Evolutionary conservation across 2,113 vertebrate genomes (phyloP), one percentile per base, ranked within the genome.

Genomic region (Cairina moschata): DNA sequence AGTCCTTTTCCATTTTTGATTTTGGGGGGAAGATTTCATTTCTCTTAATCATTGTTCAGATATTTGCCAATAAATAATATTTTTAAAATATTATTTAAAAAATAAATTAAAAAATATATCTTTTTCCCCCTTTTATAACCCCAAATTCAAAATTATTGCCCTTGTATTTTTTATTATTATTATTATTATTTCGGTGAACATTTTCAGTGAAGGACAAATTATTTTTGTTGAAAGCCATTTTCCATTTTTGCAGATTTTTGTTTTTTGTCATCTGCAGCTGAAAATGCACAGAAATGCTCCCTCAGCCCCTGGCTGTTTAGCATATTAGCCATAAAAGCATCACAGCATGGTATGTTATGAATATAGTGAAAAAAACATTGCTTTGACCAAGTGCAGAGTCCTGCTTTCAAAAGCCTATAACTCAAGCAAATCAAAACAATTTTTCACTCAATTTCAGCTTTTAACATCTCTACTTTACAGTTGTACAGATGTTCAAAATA

Each of bases 401-500:
- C 52, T 73, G 32, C 60, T 79, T 94, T 88, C 66, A 46, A 81
- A 87, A 86, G 40, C 54, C 48, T 92, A 5, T 77, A 86, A 62
- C 59, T 86, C 44, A 67, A 62, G 55, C 4, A 91, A 84, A 94
- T 52, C 44, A 68, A 89, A 92, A 52, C 48, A 62, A 34, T 22
- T 92, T 96, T 91, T 95, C 66, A 73, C 62, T 94, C 67, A 68
- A 62, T 92, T 95, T 95, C 71, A 79, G 48, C 60, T 92, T 91
- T 60, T 86, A 81, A 84, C 31, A 65, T 78, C 17, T 90, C 34
- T 77, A 18, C 11, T 22, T 77, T 83, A 40, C 42, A 52, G 22
- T 31, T 79, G 5, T 60, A 68, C n/a, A 84, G 46, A 81, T 68
- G 52, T 91, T 91, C 80, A 75, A 78, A 94, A 63, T 67, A 88